phyloP scores from a whole-genome alignment of 2,888 invertebrate genomes.

The Ectobius pallidus region DNA sequence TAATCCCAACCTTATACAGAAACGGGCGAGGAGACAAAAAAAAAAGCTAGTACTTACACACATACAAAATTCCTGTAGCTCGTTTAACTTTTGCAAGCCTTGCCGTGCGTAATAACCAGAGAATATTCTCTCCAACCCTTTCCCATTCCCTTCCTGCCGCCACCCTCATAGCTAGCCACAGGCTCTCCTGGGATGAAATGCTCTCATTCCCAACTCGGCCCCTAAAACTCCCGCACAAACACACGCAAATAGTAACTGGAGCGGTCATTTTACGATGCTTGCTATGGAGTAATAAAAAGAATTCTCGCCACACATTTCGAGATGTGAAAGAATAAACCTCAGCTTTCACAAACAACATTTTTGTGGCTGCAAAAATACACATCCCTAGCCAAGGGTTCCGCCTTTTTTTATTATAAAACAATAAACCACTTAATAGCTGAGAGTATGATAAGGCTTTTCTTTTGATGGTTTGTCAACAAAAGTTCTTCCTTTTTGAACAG shows the following conservation, averaged over 20 bases:
- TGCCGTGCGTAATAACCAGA: neutral
- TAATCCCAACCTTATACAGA: neutral
- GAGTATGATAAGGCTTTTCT: no score
- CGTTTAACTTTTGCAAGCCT: neutral
- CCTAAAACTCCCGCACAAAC: neutral
- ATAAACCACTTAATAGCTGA: neutral
- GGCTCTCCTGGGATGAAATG: neutral
- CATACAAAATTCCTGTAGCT: slow-evolving; percentile 9
- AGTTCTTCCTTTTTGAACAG: no score
- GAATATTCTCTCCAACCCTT: neutral
- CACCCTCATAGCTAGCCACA: neutral
- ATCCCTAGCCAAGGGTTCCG: neutral
- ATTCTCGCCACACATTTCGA: neutral
- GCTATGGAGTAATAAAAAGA: slow-evolving; percentile 16
- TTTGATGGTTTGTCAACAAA: no score
- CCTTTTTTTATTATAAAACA: neutral
- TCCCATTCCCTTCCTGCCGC: neutral
- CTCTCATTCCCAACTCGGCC: neutral
- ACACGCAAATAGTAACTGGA: neutral
- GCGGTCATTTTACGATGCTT: slow-evolving; percentile 1
- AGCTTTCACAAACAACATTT: neutral
- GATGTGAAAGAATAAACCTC: slow-evolving; percentile 1
- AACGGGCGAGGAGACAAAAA: neutral
- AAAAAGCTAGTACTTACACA: neutral
- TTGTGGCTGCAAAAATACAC: neutral